Conservation (phyloP, 1,140 invertebrate species). For the Nylanderia fulva region DNA sequence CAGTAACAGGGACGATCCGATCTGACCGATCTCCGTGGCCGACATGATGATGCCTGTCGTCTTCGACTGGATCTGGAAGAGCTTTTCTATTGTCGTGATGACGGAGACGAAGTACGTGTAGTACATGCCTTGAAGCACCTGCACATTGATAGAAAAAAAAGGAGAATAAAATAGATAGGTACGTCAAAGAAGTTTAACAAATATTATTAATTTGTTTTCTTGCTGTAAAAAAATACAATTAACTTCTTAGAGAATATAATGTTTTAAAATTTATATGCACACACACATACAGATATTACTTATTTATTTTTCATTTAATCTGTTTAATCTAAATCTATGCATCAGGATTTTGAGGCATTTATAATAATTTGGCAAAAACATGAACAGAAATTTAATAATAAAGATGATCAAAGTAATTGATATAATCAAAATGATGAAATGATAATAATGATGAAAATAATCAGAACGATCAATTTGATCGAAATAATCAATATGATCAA, state of each 20-base stretch:
- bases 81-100: conserved; percentile 98
- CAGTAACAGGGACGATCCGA: conserved; percentile 94
- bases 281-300: not conserved
- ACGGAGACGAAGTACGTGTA: conserved; percentile 98
- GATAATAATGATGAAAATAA: no score
- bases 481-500: no score
- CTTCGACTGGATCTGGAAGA: conserved; percentile 97
- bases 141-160: not conserved
- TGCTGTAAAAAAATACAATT: not conserved
- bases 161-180: no score
- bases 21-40: conserved; percentile 98
- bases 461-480: no score
- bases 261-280: not conserved
- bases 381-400: no score
- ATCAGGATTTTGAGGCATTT: no score
- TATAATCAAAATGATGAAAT: no score
- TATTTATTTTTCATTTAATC: not conserved
- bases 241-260: no score
- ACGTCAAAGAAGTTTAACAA: not conserved
- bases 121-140: conserved; percentile 96
- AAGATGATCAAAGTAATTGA: no score
- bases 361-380: no score
- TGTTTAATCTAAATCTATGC: not conserved
- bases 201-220: not conserved
- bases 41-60: conserved; percentile 97